Conservation (phyloP, 2,797 vertebrate species). For the Triplophysa yarkandensis region DNA sequence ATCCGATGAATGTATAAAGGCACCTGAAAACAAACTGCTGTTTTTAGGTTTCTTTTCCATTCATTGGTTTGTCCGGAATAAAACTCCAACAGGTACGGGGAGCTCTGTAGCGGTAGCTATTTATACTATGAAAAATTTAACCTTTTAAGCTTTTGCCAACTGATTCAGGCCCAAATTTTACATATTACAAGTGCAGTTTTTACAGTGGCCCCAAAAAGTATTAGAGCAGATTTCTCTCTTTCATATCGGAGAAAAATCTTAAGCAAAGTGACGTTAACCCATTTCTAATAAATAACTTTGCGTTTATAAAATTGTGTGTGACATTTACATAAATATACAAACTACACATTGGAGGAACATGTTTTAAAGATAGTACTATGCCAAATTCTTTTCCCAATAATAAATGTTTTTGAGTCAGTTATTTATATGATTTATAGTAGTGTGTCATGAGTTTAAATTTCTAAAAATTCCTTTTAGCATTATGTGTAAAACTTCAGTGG, state of each 20-base stretch:
- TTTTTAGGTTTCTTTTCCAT: constrained; percentile 68
- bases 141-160: constrained; percentile 4
- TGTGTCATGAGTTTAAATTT: no score
- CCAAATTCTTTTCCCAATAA: no score
- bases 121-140: constrained; percentile 49
- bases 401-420: no score
- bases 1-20: constrained; percentile 65
- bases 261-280: not conserved
- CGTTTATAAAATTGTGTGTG: no score
- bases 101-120: constrained; percentile 75
- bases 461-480: no score
- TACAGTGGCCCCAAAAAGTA: not conserved
- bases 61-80: constrained; percentile 70
- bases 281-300: not conserved
- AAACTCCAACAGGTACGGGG: constrained; percentile 76
- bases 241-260: no score
- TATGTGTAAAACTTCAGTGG: no score
- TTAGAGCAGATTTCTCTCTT: not conserved
- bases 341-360: no score
- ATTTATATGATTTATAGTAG: no score
- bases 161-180: constrained; percentile 3
- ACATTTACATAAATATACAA: no score
- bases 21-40: constrained; percentile 58
- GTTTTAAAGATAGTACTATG: no score
- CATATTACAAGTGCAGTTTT: not conserved